Percentiles rank a stretch among this genome's conserved stretches.
Conservation (phyloP, 2,113 vertebrate species). For the Neotoma lepida region DNA sequence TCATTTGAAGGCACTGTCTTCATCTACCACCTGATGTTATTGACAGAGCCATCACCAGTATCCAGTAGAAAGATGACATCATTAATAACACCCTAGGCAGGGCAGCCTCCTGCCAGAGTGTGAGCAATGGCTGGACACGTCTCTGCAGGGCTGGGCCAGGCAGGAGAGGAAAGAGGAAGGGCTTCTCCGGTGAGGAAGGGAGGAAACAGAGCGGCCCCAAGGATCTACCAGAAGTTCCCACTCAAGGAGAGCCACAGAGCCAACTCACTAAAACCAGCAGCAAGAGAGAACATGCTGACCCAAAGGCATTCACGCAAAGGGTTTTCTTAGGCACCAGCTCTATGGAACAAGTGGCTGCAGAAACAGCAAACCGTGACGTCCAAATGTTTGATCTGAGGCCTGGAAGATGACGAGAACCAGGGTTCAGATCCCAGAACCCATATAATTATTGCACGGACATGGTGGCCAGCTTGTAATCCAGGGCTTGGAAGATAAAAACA, state of each 20-base stretch:
- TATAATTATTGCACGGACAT: not conserved
- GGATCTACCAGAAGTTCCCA: not conserved
- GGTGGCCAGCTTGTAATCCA: not conserved
- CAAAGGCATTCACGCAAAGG: not conserved
- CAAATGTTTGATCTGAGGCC: not conserved
- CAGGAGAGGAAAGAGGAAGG: not conserved
- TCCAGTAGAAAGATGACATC: not conserved
- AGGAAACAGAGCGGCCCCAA: not conserved
- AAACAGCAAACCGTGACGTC: not conserved
- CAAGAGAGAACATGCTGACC: accelerated
- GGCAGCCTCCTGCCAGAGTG: not conserved
- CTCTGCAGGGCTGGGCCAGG: not conserved
- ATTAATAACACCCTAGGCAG: not conserved
- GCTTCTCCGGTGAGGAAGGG: not conserved
- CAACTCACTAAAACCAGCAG: no score
- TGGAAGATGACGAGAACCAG: no score
- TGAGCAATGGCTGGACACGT: not conserved
- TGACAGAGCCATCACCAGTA: conserved; percentile 19
- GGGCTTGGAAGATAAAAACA: not conserved
- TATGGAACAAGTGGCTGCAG: not conserved
- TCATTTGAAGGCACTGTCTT: not conserved
- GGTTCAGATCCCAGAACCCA: not conserved
- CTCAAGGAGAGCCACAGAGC: not conserved
- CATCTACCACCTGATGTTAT: not conserved
- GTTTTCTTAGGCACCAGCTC: not conserved